Evolutionary conservation across 2,797 vertebrate species (phyloP).

Genomic region (Rhynchonycteris naso): DNA sequence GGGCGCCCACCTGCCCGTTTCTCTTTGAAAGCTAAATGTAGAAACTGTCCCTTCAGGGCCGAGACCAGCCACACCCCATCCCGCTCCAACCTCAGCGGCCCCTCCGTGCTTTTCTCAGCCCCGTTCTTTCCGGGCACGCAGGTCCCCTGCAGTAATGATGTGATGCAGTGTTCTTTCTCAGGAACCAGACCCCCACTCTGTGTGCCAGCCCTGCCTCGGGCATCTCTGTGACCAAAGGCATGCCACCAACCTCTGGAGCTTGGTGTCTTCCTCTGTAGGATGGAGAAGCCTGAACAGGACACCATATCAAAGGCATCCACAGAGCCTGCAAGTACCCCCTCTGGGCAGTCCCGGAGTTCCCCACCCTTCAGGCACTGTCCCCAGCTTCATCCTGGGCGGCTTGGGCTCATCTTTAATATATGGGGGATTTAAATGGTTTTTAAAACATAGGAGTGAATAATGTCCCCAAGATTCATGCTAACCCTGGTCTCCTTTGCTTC

Average conservation of each 20-base stretch:
- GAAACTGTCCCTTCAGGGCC: neutral
- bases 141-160: neutral
- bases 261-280: neutral
- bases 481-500: neutral
- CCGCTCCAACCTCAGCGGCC: accelerated
- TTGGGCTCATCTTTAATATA: neutral
- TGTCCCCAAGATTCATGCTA: neutral
- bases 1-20: no score
- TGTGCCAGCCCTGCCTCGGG: neutral
- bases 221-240: neutral
- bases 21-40: neutral
- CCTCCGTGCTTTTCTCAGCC: neutral
- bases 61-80: accelerated
- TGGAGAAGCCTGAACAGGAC: neutral
- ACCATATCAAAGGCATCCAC: neutral
- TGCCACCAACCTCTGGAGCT: neutral
- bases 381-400: neutral
- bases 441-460: neutral
- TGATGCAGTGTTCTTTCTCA: neutral
- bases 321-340: neutral
- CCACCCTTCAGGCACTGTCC: neutral
- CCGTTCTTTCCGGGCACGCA: neutral
- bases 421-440: neutral
- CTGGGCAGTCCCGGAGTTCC: no score
- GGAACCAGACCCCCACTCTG: neutral